Conservation (phyloP, 2,113 vertebrate species). For the Todiramphus chloris region DNA sequence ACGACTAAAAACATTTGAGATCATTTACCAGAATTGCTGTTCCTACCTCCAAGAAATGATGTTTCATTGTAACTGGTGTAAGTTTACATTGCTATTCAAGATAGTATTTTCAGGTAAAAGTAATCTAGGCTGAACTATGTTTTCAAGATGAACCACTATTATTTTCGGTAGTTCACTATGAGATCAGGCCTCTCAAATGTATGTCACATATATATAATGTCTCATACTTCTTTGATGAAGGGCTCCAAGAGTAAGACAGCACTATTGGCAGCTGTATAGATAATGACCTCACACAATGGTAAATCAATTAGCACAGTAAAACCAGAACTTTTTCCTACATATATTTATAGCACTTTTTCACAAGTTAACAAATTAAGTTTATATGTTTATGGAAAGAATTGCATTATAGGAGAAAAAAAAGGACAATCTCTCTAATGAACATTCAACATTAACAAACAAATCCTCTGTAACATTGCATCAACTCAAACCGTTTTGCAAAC, state of each 20-base stretch:
- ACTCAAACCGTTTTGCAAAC: neutral
- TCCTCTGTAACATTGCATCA: neutral
- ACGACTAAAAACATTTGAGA: neutral
- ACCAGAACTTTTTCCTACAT: neutral
- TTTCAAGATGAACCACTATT: neutral
- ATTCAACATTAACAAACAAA: neutral
- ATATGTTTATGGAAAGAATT: neutral
- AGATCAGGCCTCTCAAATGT: neutral
- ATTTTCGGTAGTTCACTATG: neutral
- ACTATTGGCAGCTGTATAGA: neutral
- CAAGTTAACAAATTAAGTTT: neutral
- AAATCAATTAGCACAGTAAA: neutral
- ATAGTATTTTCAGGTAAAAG: neutral
- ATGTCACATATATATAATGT: neutral
- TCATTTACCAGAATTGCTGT: neutral
- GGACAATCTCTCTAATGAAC: neutral
- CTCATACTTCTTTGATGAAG: neutral
- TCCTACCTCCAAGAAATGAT: neutral
- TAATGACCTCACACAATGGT: neutral
- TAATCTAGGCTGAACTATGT: neutral
- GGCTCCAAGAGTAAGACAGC: neutral
- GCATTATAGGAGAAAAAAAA: neutral
- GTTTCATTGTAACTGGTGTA: neutral
- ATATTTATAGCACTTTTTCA: neutral
- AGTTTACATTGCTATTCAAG: neutral